Conservation (phyloP, 2,888 invertebrate species). For the Oligia fasciuncula region DNA sequence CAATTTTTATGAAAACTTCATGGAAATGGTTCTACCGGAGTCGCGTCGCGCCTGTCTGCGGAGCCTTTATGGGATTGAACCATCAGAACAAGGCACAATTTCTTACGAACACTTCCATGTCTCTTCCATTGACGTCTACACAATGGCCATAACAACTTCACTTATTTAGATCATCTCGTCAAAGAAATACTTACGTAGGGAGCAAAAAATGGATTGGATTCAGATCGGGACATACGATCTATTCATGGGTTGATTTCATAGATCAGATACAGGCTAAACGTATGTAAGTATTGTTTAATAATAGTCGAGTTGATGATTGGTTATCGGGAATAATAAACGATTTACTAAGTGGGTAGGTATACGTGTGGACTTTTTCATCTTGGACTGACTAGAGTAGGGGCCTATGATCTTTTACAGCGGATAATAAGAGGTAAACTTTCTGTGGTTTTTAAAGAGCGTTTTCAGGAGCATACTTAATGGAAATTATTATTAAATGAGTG, state of each 20-base stretch:
- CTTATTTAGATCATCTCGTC: slow-evolving; percentile 48
- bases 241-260: slow-evolving; percentile 37
- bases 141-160: slow-evolving; percentile 45
- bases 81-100: slow-evolving; percentile 18
- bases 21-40: background rate
- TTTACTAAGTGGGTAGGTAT: background rate
- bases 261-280: slow-evolving; percentile 35
- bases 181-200: slow-evolving; percentile 43
- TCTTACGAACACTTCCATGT: slow-evolving; percentile 8
- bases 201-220: slow-evolving; percentile 58
- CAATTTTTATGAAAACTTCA: background rate
- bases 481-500: background rate
- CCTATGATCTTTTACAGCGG: background rate
- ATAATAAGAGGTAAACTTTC: background rate
- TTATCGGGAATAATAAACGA: slow-evolving; percentile 3
- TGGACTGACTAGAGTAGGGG: too few relatives aligned
- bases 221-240: slow-evolving; percentile 31
- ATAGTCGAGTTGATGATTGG: slow-evolving; percentile 7
- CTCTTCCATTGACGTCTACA: slow-evolving; percentile 32
- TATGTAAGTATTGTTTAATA: slow-evolving; percentile 29
- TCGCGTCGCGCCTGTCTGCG: background rate
- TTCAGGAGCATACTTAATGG: background rate
- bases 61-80: slow-evolving; percentile 8
- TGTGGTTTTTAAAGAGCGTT: background rate
- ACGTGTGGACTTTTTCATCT: background rate